phyloP scores from a whole-genome alignment of 2,797 vertebrate species.

The Anniella stebbinsi region DNA sequence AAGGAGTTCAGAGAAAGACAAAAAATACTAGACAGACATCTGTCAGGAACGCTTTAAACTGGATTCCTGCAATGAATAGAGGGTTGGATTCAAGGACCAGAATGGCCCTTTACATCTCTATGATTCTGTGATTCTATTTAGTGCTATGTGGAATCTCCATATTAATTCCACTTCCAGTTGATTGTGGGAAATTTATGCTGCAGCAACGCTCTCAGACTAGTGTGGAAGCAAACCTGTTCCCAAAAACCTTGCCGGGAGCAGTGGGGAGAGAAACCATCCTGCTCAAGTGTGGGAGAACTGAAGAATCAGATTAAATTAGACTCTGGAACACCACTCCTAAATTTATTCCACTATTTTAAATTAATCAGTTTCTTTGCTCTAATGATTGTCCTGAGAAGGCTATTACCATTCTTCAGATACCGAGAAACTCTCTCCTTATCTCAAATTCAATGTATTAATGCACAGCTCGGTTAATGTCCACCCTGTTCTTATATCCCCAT shows the following conservation, averaged over 20 bases:
- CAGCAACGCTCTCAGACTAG: background rate
- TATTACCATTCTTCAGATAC: background rate
- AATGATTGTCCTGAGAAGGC: background rate
- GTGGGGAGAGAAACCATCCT: background rate
- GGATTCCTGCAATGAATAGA: too few relatives aligned
- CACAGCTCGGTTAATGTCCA: background rate
- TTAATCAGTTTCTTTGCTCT: slow-evolving; percentile 3
- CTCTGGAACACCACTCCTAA: background rate
- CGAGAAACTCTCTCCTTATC: background rate
- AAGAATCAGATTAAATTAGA: background rate
- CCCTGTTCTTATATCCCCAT: background rate
- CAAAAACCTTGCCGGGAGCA: background rate
- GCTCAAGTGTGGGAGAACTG: background rate
- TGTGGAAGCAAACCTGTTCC: background rate
- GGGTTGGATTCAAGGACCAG: too few relatives aligned
- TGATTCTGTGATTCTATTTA: too few relatives aligned
- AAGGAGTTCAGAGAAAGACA: too few relatives aligned
- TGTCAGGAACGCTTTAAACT: too few relatives aligned
- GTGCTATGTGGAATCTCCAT: background rate
- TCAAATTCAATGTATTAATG: slow-evolving; percentile 6
- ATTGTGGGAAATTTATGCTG: background rate
- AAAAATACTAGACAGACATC: too few relatives aligned
- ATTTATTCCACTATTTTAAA: background rate
- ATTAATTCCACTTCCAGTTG: background rate
- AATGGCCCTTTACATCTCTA: too few relatives aligned